A percentile compares a stretch with the other conserved stretches of the same genome.
phyloP scores from a whole-genome alignment of 2,113 vertebrate genomes.

The Petaurus breviceps region DNA sequence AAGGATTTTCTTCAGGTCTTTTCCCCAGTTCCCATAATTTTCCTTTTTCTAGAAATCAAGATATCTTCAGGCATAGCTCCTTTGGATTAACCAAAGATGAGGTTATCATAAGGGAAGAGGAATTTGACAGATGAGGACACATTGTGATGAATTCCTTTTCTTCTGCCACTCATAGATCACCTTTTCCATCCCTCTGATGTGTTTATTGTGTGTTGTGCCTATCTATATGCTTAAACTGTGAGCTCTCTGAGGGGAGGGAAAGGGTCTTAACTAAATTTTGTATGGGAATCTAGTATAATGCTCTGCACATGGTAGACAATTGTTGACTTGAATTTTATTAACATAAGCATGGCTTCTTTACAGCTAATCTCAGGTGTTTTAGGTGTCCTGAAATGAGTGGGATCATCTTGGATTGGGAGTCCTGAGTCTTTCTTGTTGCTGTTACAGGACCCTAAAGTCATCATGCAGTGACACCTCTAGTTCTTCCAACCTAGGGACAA shows the following conservation, averaged over 20 bases:
- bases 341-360: not conserved
- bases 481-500: not conserved
- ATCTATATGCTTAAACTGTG: not conserved
- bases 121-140: not conserved
- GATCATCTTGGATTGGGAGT: not conserved
- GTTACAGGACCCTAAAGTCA: not conserved
- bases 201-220: not conserved
- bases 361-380: not conserved
- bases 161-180: not conserved
- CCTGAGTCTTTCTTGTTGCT: not conserved
- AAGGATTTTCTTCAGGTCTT: rapidly evolving
- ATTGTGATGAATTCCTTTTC: not conserved
- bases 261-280: not conserved
- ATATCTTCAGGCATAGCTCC: not conserved
- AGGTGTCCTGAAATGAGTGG: not conserved
- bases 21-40: not conserved
- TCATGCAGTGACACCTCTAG: not conserved
- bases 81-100: not conserved
- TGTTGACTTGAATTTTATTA: not conserved
- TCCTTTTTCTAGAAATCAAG: not conserved
- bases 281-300: not conserved
- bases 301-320: not conserved
- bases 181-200: not conserved
- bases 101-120: not conserved
- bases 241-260: not conserved